Percentiles rank a stretch among this genome's conserved stretches.
Evolutionary conservation across 2,888 invertebrate species (phyloP).

Genomic region (Ditylenchus weischeri): DNA sequence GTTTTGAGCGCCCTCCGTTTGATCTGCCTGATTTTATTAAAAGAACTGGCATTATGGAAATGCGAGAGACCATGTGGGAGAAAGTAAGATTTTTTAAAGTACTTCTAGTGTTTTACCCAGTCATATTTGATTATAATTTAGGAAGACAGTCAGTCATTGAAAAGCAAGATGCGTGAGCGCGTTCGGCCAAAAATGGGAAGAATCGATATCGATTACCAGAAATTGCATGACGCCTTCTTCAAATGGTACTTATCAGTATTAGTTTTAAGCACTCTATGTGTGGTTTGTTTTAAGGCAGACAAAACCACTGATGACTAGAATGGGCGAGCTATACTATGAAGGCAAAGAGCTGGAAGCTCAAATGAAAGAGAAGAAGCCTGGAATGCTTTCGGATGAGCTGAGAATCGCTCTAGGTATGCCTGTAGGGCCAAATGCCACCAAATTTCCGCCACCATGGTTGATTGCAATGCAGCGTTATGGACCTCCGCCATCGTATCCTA

Average conservation of each 20-base stretch:
- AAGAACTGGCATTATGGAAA: constrained; percentile 98
- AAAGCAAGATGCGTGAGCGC: constrained; percentile 70
- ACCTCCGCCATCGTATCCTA: constrained; percentile 97
- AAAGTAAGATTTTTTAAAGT: constrained; percentile 64
- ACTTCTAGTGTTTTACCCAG: neutral
- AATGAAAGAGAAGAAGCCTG: constrained; percentile 95
- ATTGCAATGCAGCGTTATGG: constrained; percentile 97
- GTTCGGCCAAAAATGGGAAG: constrained; percentile 95
- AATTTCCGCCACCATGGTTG: constrained; percentile 84
- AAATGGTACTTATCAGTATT: constrained; percentile 68
- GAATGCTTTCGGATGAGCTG: constrained; percentile 90
- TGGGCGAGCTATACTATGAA: constrained; percentile 82
- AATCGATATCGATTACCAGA: constrained; percentile 99
- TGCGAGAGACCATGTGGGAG: constrained; percentile 94
- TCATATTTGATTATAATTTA: constrained; percentile 26
- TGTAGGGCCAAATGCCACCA: constrained; percentile 73
- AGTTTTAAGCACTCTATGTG: too few species aligned
- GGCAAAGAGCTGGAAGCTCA: constrained; percentile 87
- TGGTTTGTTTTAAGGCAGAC: constrained; percentile 68
- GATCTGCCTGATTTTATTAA: constrained; percentile 97
- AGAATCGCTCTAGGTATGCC: constrained; percentile 97
- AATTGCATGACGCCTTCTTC: constrained; percentile 97
- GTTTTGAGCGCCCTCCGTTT: constrained; percentile 97
- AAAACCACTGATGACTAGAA: constrained; percentile 96
- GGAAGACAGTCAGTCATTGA: constrained; percentile 83